Conservation (phyloP, 2,888 invertebrate genomes). For the Halocaridina rubra region DNA sequence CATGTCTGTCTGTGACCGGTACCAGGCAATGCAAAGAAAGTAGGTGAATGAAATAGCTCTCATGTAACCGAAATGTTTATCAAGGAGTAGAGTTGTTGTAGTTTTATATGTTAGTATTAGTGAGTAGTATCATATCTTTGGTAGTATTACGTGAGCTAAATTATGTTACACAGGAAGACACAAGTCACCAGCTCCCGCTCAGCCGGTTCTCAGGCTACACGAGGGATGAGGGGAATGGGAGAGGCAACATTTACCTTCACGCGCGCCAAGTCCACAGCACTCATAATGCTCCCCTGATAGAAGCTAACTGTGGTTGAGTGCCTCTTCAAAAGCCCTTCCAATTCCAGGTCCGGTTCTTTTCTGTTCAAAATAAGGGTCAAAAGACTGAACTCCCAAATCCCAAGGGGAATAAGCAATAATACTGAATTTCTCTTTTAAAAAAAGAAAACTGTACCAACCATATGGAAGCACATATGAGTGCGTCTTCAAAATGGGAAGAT, state of each 20-base stretch:
- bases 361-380: conserved; percentile 66
- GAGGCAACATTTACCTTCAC: conserved; percentile 68
- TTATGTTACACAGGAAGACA: conserved; percentile 60
- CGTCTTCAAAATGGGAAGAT: conserved; percentile 22
- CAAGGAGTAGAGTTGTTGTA: conserved; percentile 34
- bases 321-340: conserved; percentile 73
- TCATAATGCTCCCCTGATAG: conserved; percentile 74
- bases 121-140: conserved; percentile 55
- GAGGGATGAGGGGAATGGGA: conserved; percentile 43
- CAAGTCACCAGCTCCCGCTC: conserved; percentile 60
- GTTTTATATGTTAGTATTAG: conserved; percentile 50
- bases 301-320: conserved; percentile 74
- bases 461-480: too few relatives aligned
- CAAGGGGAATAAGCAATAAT: conserved; percentile 36
- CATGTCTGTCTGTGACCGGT: too few relatives aligned
- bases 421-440: not conserved
- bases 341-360: conserved; percentile 73
- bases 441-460: conserved; percentile 16
- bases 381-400: conserved; percentile 53
- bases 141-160: not conserved
- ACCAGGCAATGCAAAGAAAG: not conserved
- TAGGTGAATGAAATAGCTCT: conserved; percentile 2
- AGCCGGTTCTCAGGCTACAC: conserved; percentile 47
- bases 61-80: conserved; percentile 44
- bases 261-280: conserved; percentile 73